A percentile compares a stretch with the other conserved stretches of the same genome.
phyloP scores from a whole-genome alignment of 2,797 vertebrate species.

The Dryobates pubescens region DNA sequence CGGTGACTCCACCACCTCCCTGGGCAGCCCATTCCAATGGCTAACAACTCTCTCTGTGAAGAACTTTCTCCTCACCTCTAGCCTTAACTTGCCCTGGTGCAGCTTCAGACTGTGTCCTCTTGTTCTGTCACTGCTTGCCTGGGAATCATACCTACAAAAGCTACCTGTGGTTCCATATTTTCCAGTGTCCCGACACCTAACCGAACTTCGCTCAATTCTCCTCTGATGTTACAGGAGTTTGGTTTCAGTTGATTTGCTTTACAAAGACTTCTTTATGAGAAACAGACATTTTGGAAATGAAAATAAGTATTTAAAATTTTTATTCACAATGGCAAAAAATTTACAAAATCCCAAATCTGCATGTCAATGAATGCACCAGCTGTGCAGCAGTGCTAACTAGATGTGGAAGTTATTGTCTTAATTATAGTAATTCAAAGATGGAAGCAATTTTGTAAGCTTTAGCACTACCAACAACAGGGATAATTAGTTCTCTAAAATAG shows the following conservation, averaged over 20 bases:
- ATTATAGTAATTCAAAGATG: constrained; percentile 83
- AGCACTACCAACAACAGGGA: constrained; percentile 70
- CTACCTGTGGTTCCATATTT: neutral
- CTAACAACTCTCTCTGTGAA: too few species aligned
- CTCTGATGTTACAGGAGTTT: constrained; percentile 32
- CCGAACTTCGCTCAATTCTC: neutral
- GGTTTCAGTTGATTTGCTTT: constrained; percentile 60
- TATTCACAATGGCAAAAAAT: constrained; percentile 68
- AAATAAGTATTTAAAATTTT: constrained; percentile 75
- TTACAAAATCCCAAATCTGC: constrained; percentile 71
- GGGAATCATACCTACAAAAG: neutral
- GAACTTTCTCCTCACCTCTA: too few species aligned
- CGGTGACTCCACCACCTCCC: too few species aligned
- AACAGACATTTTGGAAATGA: constrained; percentile 68
- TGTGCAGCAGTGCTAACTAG: constrained; percentile 71
- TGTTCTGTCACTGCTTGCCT: too few species aligned
- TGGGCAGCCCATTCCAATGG: too few species aligned
- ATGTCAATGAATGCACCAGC: constrained; percentile 79
- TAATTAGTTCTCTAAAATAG: constrained; percentile 78
- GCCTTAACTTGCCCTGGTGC: too few species aligned
- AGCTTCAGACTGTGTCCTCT: too few species aligned
- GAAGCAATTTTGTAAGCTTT: constrained; percentile 74
- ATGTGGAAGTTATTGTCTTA: constrained; percentile 79
- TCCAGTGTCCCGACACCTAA: neutral
- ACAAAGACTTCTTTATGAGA: constrained; percentile 62